phyloP scores from a whole-genome alignment of 2,113 vertebrate species.

The Semnornis frantzii region DNA sequence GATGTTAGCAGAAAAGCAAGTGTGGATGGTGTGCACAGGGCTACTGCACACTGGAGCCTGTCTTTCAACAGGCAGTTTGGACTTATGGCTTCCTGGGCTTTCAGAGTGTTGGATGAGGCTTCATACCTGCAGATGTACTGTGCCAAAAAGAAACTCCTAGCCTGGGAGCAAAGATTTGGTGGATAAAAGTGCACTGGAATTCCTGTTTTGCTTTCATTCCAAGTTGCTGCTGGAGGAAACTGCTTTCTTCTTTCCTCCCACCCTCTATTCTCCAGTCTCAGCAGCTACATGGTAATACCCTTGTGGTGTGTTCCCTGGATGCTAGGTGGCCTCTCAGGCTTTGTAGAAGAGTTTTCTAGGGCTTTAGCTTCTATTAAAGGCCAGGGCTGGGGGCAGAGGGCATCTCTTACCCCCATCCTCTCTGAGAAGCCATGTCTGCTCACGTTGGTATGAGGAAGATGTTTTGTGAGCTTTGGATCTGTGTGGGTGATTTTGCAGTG shows the following conservation, averaged over 20 bases:
- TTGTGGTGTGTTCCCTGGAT: neutral
- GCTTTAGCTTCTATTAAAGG: neutral
- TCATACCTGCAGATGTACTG: neutral
- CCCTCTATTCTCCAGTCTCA: neutral
- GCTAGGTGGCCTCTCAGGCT: neutral
- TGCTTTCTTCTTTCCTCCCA: accelerated
- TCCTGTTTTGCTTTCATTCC: neutral
- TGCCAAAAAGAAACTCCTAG: neutral
- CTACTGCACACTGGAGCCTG: neutral
- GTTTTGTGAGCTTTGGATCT: neutral
- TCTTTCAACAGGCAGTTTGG: neutral
- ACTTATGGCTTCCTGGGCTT: neutral
- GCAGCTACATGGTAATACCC: neutral
- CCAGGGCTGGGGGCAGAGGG: neutral
- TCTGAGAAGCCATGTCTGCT: accelerated
- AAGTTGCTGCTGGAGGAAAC: neutral
- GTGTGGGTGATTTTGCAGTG: accelerated
- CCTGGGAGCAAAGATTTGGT: neutral
- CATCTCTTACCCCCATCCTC: neutral
- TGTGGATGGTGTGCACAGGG: accelerated
- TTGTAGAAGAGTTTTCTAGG: neutral
- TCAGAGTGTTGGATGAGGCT: neutral
- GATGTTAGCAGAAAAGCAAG: neutral
- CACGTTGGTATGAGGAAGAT: neutral
- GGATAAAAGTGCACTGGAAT: neutral